These are phyloP conservation scores for Octomys mimax DNA, from an alignment of 2,797 vertebrate species.

Conservation along the genomic window DNA sequence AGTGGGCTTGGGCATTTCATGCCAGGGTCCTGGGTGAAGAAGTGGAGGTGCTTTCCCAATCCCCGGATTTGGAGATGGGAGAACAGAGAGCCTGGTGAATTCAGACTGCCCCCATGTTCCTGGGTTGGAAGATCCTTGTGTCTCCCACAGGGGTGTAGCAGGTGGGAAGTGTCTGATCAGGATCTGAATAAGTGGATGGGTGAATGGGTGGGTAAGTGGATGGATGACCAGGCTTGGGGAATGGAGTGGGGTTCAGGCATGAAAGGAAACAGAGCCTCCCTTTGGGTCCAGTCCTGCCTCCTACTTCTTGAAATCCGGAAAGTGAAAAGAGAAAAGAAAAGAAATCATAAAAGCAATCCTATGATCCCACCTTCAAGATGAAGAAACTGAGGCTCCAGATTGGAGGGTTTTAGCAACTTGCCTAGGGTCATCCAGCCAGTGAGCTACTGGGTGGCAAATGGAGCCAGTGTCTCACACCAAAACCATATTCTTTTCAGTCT, in stretches of 20 bases:
- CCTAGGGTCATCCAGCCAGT: constrained; percentile 2
- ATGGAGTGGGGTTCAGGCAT: background rate
- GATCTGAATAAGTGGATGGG: background rate
- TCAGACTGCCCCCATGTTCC: background rate
- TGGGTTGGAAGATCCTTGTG: background rate
- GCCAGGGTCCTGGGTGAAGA: background rate
- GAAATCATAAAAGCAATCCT: constrained; percentile 18
- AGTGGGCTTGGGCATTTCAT: background rate
- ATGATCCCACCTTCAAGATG: background rate
- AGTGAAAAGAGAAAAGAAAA: too few species aligned
- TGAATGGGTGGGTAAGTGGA: background rate
- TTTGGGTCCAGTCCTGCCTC: background rate
- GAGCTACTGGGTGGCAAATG: background rate
- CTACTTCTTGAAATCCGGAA: background rate
- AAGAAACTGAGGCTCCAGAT: background rate
- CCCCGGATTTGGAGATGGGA: background rate
- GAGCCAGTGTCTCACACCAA: background rate
- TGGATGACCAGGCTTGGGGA: background rate
- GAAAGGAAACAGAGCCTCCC: background rate
- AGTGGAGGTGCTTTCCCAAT: background rate
- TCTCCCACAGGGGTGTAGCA: background rate
- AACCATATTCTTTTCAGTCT: background rate
- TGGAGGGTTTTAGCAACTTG: constrained; percentile 25
- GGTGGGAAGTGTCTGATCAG: background rate
- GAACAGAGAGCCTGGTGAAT: background rate